phyloP scores from a whole-genome alignment of 1,140 invertebrate species.

The Atta texana region DNA sequence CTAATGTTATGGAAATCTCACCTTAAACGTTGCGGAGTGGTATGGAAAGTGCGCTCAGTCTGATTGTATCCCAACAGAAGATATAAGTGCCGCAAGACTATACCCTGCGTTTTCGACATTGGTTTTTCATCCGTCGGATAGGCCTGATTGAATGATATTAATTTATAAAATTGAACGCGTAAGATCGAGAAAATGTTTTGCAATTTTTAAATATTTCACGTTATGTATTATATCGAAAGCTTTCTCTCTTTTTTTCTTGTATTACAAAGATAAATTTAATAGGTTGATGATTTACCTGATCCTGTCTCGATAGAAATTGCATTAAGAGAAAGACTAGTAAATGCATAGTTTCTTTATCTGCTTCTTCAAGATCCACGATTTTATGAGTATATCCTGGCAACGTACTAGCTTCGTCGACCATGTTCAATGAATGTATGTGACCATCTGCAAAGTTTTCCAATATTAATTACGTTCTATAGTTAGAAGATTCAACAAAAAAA shows the following conservation, averaged over 20 bases:
- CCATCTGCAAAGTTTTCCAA: slow-evolving; percentile 88
- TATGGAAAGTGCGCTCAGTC: slow-evolving; percentile 95
- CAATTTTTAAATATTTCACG: background rate
- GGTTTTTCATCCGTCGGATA: slow-evolving; percentile 95
- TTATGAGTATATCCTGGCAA: slow-evolving; percentile 90
- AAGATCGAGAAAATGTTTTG: background rate
- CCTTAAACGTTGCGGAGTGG: slow-evolving; percentile 95
- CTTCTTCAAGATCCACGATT: slow-evolving; percentile 97
- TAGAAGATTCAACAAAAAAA: slow-evolving; percentile 14
- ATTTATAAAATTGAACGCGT: background rate
- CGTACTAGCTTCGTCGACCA: slow-evolving; percentile 90
- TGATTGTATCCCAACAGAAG: slow-evolving; percentile 97
- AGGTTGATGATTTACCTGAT: slow-evolving; percentile 87
- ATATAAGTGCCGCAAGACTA: slow-evolving; percentile 97
- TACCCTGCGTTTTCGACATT: slow-evolving; percentile 91
- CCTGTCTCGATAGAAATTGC: slow-evolving; percentile 95
- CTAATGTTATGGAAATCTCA: slow-evolving; percentile 82
- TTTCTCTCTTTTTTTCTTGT: background rate
- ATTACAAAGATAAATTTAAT: background rate
- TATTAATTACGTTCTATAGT: slow-evolving; percentile 25
- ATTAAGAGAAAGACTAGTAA: slow-evolving; percentile 98
- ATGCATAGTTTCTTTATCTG: slow-evolving; percentile 98
- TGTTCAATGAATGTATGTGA: slow-evolving; percentile 91
- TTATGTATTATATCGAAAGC: background rate
- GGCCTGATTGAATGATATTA: slow-evolving; percentile 84